These are phyloP conservation scores for Leptinotarsa lineolata DNA, from an alignment of 1,140 invertebrate genomes.

Conservation along the genomic window DNA sequence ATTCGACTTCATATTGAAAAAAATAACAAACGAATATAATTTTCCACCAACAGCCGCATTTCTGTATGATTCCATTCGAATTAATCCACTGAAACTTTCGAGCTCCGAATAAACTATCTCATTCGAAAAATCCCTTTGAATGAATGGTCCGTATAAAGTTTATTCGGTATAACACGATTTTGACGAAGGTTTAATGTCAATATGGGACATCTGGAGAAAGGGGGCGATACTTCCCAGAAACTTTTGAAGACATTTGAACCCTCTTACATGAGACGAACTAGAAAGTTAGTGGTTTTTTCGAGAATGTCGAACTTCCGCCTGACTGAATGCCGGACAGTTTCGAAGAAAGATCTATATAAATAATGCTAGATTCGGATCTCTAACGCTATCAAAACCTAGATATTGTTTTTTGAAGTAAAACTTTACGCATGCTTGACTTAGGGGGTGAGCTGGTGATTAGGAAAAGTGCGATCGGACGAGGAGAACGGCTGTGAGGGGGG, in stretches of 20 bases:
- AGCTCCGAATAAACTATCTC: not conserved
- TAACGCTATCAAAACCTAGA: too few species aligned
- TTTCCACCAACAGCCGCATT: not conserved
- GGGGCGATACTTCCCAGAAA: not conserved
- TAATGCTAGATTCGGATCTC: too few species aligned
- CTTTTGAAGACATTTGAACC: not conserved
- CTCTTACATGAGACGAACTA: not conserved
- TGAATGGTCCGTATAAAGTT: not conserved
- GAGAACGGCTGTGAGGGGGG: too few species aligned
- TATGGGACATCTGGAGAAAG: not conserved
- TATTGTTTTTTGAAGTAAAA: too few species aligned
- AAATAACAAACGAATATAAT: too few species aligned
- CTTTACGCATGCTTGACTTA: too few species aligned
- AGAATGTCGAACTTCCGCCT: not conserved
- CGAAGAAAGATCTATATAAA: too few species aligned
- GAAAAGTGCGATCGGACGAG: too few species aligned
- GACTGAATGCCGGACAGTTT: too few species aligned
- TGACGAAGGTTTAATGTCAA: slow-evolving; percentile 5
- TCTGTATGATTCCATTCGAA: not conserved
- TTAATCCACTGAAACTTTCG: not conserved
- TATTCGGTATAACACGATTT: not conserved
- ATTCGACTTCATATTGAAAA: too few species aligned
- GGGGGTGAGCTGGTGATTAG: too few species aligned
- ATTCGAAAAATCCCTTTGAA: slow-evolving; percentile 6
- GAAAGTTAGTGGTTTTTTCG: not conserved